Conservation (phyloP, 2,113 vertebrate genomes). For the Caracal caracal region DNA sequence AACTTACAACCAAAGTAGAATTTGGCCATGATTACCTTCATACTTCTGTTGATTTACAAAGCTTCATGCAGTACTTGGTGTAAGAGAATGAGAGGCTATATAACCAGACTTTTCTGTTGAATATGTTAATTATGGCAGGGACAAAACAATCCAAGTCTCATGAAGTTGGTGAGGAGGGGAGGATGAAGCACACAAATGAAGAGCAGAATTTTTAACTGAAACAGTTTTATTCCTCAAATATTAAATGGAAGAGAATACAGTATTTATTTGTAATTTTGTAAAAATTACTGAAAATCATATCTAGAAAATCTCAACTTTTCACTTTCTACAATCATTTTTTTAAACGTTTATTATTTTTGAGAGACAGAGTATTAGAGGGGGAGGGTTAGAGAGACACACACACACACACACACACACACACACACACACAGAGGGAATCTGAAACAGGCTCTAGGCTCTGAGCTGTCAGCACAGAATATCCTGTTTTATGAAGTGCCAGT, state of each 20-base stretch:
- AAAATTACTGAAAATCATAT: neutral
- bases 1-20: neutral
- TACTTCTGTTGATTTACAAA: conserved; percentile 19
- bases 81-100: neutral
- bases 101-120: conserved; percentile 25
- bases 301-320: conserved; percentile 9
- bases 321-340: conserved; percentile 6
- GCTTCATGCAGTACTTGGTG: neutral
- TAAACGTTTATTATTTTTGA: no score
- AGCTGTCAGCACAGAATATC: no score
- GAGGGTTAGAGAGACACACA: no score
- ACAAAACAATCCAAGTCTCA: neutral
- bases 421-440: no score
- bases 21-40: neutral
- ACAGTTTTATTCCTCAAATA: conserved; percentile 26
- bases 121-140: conserved; percentile 17
- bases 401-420: no score
- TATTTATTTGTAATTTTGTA: conserved; percentile 8
- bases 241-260: conserved; percentile 16
- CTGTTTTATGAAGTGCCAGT: no score
- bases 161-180: neutral
- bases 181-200: neutral
- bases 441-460: no score
- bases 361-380: no score
- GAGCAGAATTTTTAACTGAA: conserved; percentile 30